Conservation (phyloP, 2,113 vertebrate genomes). For the Choloepus hoffmanni region DNA sequence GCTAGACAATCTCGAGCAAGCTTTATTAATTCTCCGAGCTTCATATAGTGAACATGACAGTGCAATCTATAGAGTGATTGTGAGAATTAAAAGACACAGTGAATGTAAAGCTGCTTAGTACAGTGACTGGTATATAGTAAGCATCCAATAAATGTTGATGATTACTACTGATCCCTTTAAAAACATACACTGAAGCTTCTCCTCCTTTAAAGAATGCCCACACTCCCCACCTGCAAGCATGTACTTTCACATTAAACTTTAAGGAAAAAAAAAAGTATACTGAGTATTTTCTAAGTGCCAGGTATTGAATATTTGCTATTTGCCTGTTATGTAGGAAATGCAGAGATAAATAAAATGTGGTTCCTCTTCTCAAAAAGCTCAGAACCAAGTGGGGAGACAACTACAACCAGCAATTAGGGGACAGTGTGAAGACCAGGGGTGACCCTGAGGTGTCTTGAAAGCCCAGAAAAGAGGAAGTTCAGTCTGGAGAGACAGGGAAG, state of each 20-base stretch:
- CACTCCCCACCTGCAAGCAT: no score
- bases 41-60: neutral
- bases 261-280: no score
- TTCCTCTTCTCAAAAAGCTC: slow-evolving; percentile 24
- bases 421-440: neutral
- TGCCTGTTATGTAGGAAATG: neutral
- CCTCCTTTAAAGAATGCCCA: no score
- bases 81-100: slow-evolving; percentile 16
- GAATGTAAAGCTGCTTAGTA: neutral
- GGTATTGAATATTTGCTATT: neutral
- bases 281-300: neutral
- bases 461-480: neutral
- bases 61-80: neutral
- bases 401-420: neutral
- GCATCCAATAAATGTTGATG: neutral
- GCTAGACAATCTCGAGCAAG: neutral
- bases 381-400: neutral
- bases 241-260: no score
- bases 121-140: neutral
- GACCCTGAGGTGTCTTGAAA: neutral
- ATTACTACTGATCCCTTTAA: neutral
- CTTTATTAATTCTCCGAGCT: neutral
- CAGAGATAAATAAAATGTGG: neutral
- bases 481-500: neutral
- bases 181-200: neutral